Evolutionary conservation across 2,113 vertebrate species (phyloP).

Genomic region (Ammodytes marinus): DNA sequence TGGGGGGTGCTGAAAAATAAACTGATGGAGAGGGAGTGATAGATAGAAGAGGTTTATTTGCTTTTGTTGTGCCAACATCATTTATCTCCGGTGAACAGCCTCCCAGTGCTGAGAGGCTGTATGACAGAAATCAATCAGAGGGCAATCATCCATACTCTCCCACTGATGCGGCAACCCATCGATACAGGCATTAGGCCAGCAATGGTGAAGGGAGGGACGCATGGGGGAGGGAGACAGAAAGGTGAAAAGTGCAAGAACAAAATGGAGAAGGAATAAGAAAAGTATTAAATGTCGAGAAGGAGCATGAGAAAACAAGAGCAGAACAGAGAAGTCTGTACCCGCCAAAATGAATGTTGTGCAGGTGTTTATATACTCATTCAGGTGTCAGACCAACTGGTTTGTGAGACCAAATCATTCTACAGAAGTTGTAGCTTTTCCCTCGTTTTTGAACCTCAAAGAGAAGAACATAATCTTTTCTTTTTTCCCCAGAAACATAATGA

Average conservation of each 20-base stretch:
- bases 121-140: slow-evolving; percentile 81
- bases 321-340: neutral
- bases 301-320: neutral
- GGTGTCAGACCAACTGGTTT: slow-evolving; percentile 28
- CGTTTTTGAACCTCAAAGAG: slow-evolving; percentile 14
- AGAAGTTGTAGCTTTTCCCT: neutral
- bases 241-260: slow-evolving; percentile 2
- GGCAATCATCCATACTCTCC: slow-evolving; percentile 74
- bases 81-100: slow-evolving; percentile 74
- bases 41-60: slow-evolving; percentile 72
- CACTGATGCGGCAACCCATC: slow-evolving; percentile 61
- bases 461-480: slow-evolving; percentile 13
- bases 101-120: slow-evolving; percentile 64
- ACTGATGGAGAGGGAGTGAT: slow-evolving; percentile 51
- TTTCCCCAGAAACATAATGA: neutral
- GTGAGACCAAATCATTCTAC: slow-evolving; percentile 1
- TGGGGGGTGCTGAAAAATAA: neutral
- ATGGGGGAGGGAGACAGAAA: slow-evolving; percentile 7
- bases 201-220: neutral
- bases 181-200: slow-evolving; percentile 55
- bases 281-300: neutral
- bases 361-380: slow-evolving; percentile 10
- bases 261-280: neutral
- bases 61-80: slow-evolving; percentile 72
- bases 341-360: slow-evolving; percentile 1